Evolutionary conservation across 2,113 vertebrate genomes (phyloP), one percentile per base, ranked within the genome.

Genomic region (Ophthalmolycus amberensis): DNA sequence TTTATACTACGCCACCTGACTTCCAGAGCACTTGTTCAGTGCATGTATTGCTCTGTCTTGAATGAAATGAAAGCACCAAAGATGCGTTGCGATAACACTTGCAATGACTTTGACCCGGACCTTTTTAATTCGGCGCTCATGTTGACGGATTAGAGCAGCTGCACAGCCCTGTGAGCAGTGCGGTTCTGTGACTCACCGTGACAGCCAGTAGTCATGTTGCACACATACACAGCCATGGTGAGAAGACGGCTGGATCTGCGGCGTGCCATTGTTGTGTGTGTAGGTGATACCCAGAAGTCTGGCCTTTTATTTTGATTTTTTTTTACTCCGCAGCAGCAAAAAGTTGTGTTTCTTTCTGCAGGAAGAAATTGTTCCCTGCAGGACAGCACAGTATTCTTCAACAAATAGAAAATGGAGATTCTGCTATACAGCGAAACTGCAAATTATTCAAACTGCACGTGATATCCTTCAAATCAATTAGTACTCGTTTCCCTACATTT

Each of bases 121-220:
- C 44, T 7, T 2, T 44, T 9, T 12, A 12, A 44, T 44, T 44
- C 10, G 40, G 7, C 40, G 1, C 40, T 5, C 40, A 10, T 42
- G 40, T 42, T 44, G 9, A 44, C 9, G 9, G 42, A 11, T 11
- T 44, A 44, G 9, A 44, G 42, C 8, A 12, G 9, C 42, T 12
- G 9, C 32, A 32, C 0, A 32, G 32, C 32, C 32, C 32, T 32
- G 32, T 4, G 32, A 32, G 32, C 32, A 32, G 32, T 32, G 32
- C 32, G 4, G 32, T 3, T 32, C 32, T 20, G 0, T 77, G 73
- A 77, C n/a, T 77, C 73, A 83, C 32, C 27, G 0, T 58, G 66
- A 63, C 54, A 73, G 68, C n/a, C 66, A 58, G 29, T 15, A 56
- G 20, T 82, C 79, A 66, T 82, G 71, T 32, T 52, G 62, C 37